A percentile compares a stretch with the other conserved stretches of the same genome.
phyloP scores from a whole-genome alignment of 2,888 invertebrate genomes.

The Eucriotettix oculatus region DNA sequence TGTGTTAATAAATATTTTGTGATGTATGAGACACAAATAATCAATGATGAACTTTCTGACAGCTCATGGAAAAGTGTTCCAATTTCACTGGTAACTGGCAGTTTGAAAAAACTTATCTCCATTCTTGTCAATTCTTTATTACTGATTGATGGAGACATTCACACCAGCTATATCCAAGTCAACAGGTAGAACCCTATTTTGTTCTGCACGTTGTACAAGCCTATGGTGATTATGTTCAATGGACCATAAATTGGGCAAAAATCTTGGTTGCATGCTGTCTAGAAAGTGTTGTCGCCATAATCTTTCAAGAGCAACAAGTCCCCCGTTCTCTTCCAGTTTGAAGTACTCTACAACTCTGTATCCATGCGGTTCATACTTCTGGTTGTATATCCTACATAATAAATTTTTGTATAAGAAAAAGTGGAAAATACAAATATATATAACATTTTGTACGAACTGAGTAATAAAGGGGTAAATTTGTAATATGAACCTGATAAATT shows the following conservation, averaged over 20 bases:
- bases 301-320: slow-evolving; percentile 49
- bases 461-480: too few species aligned
- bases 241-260: slow-evolving; percentile 61
- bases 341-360: slow-evolving; percentile 40
- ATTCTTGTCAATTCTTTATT: too few species aligned
- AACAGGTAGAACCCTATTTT: slow-evolving; percentile 2
- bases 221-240: slow-evolving; percentile 51
- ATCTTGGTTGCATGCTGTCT: slow-evolving; percentile 47
- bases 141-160: too few species aligned
- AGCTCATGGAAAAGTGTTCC: too few species aligned
- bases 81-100: too few species aligned
- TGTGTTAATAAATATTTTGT: too few species aligned
- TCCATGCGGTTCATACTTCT: slow-evolving; percentile 36
- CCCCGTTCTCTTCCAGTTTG: slow-evolving; percentile 17
- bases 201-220: slow-evolving; percentile 14
- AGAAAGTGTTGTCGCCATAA: slow-evolving; percentile 65
- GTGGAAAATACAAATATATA: too few species aligned
- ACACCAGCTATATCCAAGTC: slow-evolving; percentile 3
- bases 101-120: too few species aligned
- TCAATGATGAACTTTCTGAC: too few species aligned
- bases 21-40: too few species aligned
- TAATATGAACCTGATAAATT: too few species aligned
- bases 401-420: not conserved
- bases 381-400: slow-evolving; percentile 21
- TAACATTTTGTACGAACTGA: too few species aligned